A percentile compares a stretch with the other conserved stretches of the same genome.
Conservation (phyloP, 2,113 vertebrate genomes). For the Amazona vittata region DNA sequence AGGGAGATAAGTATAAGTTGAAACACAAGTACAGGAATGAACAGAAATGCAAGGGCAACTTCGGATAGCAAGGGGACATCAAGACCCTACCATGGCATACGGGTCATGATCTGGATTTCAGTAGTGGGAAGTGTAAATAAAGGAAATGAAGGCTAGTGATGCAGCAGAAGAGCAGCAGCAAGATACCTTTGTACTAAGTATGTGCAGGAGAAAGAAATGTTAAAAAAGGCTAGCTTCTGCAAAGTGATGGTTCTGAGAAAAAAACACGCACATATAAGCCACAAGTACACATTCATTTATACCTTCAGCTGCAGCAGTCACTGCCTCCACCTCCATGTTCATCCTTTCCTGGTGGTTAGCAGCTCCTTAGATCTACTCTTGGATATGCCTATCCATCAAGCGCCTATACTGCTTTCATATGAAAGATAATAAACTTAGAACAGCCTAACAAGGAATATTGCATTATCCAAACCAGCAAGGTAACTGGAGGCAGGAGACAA, state of each 20-base stretch:
- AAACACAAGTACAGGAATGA: background rate
- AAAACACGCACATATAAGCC: rapidly evolving
- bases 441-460: conserved; percentile 38
- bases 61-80: background rate
- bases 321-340: background rate
- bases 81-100: background rate
- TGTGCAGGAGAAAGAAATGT: background rate
- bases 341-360: background rate
- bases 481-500: conserved; percentile 21
- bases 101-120: background rate
- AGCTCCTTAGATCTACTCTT: background rate
- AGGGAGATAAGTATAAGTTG: background rate
- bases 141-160: background rate
- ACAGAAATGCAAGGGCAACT: background rate
- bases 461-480: conserved; percentile 36
- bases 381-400: conserved; percentile 23
- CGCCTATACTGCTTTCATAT: background rate
- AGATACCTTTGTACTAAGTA: background rate
- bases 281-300: background rate
- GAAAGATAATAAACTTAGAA: conserved; percentile 34
- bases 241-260: background rate
- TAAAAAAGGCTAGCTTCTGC: background rate
- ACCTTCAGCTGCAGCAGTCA: background rate
- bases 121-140: background rate
- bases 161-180: background rate